Evolutionary conservation across 1,140 invertebrate genomes (phyloP), one percentile per base, ranked within the genome.

Genomic region (Pachypeltis micranthus): DNA sequence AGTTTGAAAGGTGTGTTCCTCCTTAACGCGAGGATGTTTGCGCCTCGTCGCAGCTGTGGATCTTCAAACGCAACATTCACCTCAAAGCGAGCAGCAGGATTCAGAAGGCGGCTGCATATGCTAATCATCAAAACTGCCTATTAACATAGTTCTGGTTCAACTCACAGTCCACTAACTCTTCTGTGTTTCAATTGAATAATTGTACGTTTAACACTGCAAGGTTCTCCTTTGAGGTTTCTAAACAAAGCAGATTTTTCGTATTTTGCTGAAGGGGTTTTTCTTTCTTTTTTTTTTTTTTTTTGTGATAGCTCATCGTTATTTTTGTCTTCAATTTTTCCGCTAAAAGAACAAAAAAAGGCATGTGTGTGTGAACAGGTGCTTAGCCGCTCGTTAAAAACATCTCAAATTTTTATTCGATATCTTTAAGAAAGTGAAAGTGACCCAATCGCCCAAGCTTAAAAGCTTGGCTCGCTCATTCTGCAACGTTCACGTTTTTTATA

Each of bases 101-200:
- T 82, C 81, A 67, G 87, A 90, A 72, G 81, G 85, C 65, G 85
- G 85, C 69, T 90, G 87, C 74, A 84, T 87, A 76, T 90, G 87
- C 78, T 90, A 82, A 80, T 29, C 26, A 14, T 59, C 57, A 34
- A 25, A 24, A 16, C 31, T 39, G 16, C 31, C 31, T 10, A 39
- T 39, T 21, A 16, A 51, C 4, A 10, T 16, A 16, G 23, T 10
- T 21, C 47, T 51, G 47, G 47, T 39, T 51, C 47, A 51, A 51
- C 47, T 51, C 47, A 51, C 47, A 51, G 47, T 21, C 47, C 47
- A 21, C 47, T 21, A 16, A 51, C 47, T 51, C 7, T 39, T 10
- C 31, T 51, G 47, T 21, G 47, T 51, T 51, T 51, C 47, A 51
- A 51, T 10, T 21, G 12, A 21, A 14, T 51, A 4, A 21, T 51